Percentiles rank a stretch among this genome's conserved stretches.
Evolutionary conservation across 2,888 invertebrate genomes (phyloP).

Genomic region (Cynaeus angustus): DNA sequence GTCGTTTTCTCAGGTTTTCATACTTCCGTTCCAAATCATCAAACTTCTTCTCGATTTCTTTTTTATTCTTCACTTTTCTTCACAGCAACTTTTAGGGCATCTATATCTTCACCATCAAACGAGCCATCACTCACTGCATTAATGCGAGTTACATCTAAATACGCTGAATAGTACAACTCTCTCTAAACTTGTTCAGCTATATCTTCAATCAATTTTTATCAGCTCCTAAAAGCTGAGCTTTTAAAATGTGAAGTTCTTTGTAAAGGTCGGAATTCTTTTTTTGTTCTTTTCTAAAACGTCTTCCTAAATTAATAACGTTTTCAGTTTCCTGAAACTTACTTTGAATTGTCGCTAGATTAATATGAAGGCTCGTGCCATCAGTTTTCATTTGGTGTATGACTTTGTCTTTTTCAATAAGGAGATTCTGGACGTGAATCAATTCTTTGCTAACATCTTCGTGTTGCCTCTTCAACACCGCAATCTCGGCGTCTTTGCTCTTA

Average conservation of each 20-base stretch:
- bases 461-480: slow-evolving; percentile 72
- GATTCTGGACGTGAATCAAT: slow-evolving; percentile 74
- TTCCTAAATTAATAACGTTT: slow-evolving; percentile 71
- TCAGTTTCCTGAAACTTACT: slow-evolving; percentile 74
- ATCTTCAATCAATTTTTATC: slow-evolving; percentile 73
- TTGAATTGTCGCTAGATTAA: slow-evolving; percentile 73
- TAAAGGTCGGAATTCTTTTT: slow-evolving; percentile 69
- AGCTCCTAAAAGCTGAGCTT: slow-evolving; percentile 66
- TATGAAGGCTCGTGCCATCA: slow-evolving; percentile 74
- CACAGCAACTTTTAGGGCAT: slow-evolving; percentile 58
- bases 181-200: slow-evolving; percentile 75
- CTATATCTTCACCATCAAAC: slow-evolving; percentile 62
- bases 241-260: slow-evolving; percentile 65
- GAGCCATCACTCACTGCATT: slow-evolving; percentile 73
- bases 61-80: slow-evolving; percentile 58
- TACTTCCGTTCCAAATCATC: slow-evolving; percentile 64
- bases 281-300: slow-evolving; percentile 74
- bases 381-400: slow-evolving; percentile 76
- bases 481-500: slow-evolving; percentile 74
- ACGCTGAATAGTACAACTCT: slow-evolving; percentile 77
- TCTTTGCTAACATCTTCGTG: slow-evolving; percentile 73
- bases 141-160: slow-evolving; percentile 72
- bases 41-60: slow-evolving; percentile 52
- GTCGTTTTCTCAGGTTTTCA: slow-evolving; percentile 49
- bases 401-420: slow-evolving; percentile 76